Base-by-base conservation (phyloP, 2,797 vertebrate species). In the Odontamblyopus lacepedii region DNA sequence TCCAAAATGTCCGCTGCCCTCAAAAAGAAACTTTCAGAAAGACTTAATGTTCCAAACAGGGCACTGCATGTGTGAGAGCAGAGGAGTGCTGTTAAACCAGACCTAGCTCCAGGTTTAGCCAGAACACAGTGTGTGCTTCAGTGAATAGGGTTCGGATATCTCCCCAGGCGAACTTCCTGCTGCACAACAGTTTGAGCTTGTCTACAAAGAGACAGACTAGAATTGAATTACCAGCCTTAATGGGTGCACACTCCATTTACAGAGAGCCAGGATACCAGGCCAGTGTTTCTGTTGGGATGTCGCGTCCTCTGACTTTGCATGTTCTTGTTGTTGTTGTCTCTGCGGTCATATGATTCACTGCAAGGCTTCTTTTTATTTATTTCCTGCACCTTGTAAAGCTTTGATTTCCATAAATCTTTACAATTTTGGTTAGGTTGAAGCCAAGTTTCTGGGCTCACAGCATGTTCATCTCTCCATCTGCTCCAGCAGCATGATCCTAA, bases 1-100 rank as follows among this genome's bases (percentile, higher is more conserved):
- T 96, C 93, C 90, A 90, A 75, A 89, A 79, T 90, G 84, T 91
- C 85, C 78, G 26, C 89, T 85, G 82, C 75, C 78, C 55, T 69
- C 67, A 57, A 19, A 69, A 41, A 69, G 55, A 9, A 55, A 55
- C 16, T 26, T 1, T 66, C 26, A 27, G 23, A 29, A 8, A 66
- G 26, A 29, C 18, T 65, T 63, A 12, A 63, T 63, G 32, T 63
- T 63, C 4, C 48, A 27, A 48, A 50, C 3, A 11, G 6, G 41
- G 13, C 35, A 9, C 23, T 29, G 15, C 41, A 51, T 66, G 19
- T 63, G 35, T 41, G 73, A 79, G 50, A 56, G n/a, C 26, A 50
- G 30, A 32, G 48, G 27, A 32, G 50, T n/a, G 27, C 18, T 53
- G 18, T 53, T 13, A 41, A 15, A 7, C 26, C 23, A 29, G 41